Evolutionary conservation across 1,140 invertebrate genomes (phyloP), one percentile per base, ranked within the genome.

Genomic region (Apis florea): DNA sequence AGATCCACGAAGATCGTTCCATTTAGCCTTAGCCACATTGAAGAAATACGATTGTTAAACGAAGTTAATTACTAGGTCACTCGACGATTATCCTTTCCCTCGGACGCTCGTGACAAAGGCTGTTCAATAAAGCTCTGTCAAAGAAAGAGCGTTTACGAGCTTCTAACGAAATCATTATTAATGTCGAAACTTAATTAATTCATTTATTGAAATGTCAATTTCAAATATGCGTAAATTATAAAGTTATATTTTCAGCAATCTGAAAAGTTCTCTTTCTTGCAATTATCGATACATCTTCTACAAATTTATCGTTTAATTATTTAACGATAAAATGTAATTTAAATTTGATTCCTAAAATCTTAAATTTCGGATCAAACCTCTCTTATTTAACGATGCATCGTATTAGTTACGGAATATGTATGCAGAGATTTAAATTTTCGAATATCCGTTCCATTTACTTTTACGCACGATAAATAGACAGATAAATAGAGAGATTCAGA

Each of bases 41-140:
- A 72, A 24, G 69, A 40, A 47, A 72, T 31, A 47, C 58, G 51
- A 79, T 73, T 79, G 69, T 74, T 58, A 75, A 66, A 66, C 53
- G 47, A 53, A 75, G 53, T 74, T 81, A 75, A 75, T 75, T 81
- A 75, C 40, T 59, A 53, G 64, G 70, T 75, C 63, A 51, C 72
- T 40, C 63, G 72, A 67, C 51, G 71, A 81, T 81, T 75, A 81
- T 81, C 40, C 24, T 72, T 64, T 64, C 69, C 12, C 49, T 64
- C 10, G 26, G 58, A 13, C 26, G 68, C 15, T 40, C 15, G 49
- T 40, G 49, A 12, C 49, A 79, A 72, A 53, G 49, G 69, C 51
- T 24, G 49, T 12, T 49, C 58, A 24, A 53, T 47, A 19, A 13
- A 13, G 17, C 0, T 21, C 19, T 71, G 8, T 61, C 64, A 0